Evolutionary conservation across 2,888 invertebrate genomes (phyloP), one percentile per base, ranked within the genome.

Genomic region (Pheosia tremula): DNA sequence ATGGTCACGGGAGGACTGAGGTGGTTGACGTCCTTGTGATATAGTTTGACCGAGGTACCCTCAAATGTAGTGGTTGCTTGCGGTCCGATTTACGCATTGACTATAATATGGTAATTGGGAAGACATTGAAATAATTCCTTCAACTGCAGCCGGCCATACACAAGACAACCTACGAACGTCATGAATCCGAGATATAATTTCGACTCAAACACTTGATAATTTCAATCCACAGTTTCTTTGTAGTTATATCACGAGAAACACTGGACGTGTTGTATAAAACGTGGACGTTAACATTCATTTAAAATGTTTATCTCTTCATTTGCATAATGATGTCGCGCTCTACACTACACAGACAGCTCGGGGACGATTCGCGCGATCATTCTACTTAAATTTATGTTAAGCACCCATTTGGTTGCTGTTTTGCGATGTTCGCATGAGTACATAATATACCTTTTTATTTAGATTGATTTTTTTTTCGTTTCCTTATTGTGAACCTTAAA

Each of bases 251-350:
- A 73, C 71, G 72, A 77, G 78, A 83, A 80, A 83, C 80, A 82
- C 78, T 83, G 78, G 78, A 79, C 77, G 80, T 76, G 74, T 69
- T 77, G 77, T 82, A 82, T 83, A 82, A 83, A 82, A 81, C 67
- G 78, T 79, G 80, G 74, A 81, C 78, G 81, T 82, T 84, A 82
- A 85, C 83, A 88, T 89, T 87, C 79, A 84, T 88, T 87, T 89
- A 80, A 87, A 89, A 89, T 88, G 81, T 88, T 90, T 91, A 91
- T 91, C 83, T 89, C 82, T 81, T 79, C 72, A 91, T 92, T 92
- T 89, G 82, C 91, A 91, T 91, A 91, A 87, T 85, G 85, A 78
- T 82, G 79, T 81, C 82, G 71, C 72, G 72, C 62, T 74, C 76
- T 62, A 74, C 79, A 74, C 76, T 63, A 74, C 79, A 74, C 86